These are phyloP conservation scores for Poecilia gillii DNA, from an alignment of 2,797 vertebrate species.

Conservation along the genomic window DNA sequence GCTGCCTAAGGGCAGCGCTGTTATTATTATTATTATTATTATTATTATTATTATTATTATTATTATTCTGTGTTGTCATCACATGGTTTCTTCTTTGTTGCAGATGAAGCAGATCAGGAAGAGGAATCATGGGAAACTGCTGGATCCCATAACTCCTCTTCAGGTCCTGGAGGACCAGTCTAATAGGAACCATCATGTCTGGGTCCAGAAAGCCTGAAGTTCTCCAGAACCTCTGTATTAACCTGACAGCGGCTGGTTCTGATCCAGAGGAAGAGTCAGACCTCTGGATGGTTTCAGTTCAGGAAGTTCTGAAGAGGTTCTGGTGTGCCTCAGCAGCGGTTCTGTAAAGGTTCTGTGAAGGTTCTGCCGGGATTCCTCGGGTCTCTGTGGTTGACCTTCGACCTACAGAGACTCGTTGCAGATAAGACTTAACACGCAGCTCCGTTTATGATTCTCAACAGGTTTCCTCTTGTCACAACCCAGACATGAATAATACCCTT, in stretches of 20 bases:
- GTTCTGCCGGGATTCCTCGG: background rate
- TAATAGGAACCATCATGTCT: background rate
- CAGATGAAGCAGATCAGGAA: background rate
- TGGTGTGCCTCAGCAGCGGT: background rate
- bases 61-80: no score
- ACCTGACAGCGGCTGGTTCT: background rate
- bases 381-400: background rate
- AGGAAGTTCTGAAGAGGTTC: background rate
- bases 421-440: background rate
- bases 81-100: no score
- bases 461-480: background rate
- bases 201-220: background rate
- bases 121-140: no score
- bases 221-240: background rate
- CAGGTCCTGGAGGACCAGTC: background rate
- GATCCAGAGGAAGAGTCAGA: background rate
- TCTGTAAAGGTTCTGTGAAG: background rate
- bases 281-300: background rate
- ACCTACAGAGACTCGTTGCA: background rate
- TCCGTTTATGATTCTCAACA: slow-evolving; percentile 20
- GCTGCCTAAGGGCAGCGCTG: no score
- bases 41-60: no score
- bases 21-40: no score
- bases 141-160: background rate
- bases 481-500: background rate